Percentiles rank a stretch among this genome's conserved stretches.
phyloP scores from a whole-genome alignment of 2,888 invertebrate genomes.

The Syrphus vitripennis region DNA sequence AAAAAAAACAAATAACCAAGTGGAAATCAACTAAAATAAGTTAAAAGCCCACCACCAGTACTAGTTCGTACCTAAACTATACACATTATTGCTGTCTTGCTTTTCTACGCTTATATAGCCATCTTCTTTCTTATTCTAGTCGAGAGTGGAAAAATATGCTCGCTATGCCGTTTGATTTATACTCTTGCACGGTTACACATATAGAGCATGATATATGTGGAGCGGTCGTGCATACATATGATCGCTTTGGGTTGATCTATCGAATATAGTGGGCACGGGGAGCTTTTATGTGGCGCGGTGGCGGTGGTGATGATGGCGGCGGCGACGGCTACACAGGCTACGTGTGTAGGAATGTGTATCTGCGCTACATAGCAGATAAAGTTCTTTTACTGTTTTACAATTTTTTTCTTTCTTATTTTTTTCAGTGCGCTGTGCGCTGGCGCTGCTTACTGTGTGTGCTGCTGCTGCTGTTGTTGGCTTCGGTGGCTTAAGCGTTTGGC shows the following conservation, averaged over 20 bases:
- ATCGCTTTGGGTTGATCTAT: constrained; percentile 16
- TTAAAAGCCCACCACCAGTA: constrained; percentile 45
- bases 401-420: constrained; percentile 29
- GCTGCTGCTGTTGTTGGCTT: constrained; percentile 1
- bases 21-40: constrained; percentile 53
- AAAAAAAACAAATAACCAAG: constrained; percentile 10
- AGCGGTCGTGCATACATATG: constrained; percentile 52
- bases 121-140: constrained; percentile 44
- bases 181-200: constrained; percentile 60
- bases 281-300: constrained; percentile 59
- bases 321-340: neutral
- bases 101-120: constrained; percentile 36
- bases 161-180: constrained; percentile 67
- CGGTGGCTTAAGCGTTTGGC: neutral
- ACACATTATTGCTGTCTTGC: neutral
- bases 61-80: neutral
- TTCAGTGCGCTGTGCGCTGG: constrained; percentile 60
- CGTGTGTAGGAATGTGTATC: constrained; percentile 63
- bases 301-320: constrained; percentile 26
- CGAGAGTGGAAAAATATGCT: constrained; percentile 66
- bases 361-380: constrained; percentile 66
- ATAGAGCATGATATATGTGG: constrained; percentile 62
- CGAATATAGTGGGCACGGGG: constrained; percentile 18
- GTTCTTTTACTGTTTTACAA: constrained; percentile 56
- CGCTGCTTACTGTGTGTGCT: constrained; percentile 56